Percentiles rank a stretch among this genome's conserved stretches.
Conservation (phyloP, 2,113 vertebrate species). For the Syngnathus typhle region DNA sequence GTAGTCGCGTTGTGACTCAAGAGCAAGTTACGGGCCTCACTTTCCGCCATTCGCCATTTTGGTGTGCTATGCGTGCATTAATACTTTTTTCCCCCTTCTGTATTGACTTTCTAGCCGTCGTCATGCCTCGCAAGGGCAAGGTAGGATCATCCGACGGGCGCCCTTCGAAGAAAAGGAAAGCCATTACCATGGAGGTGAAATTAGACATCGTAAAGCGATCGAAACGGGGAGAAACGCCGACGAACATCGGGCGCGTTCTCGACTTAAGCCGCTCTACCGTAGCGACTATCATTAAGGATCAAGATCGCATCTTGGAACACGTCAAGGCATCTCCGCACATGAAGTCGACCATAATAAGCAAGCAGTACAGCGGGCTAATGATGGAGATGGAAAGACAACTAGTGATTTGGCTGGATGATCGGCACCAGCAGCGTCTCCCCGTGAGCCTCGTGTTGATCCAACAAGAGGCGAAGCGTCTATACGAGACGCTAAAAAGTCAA, state of each 20-base stretch:
- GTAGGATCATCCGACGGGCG: neutral
- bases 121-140: neutral
- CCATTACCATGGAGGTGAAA: slow-evolving; percentile 3
- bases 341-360: slow-evolving; percentile 3
- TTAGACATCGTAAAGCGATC: slow-evolving; percentile 3
- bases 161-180: neutral
- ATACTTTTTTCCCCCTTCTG: neutral
- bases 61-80: neutral
- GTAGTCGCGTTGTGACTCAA: neutral
- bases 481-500: neutral
- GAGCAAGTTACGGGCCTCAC: neutral
- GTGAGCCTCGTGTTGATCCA: neutral
- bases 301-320: slow-evolving; percentile 1
- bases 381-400: slow-evolving; percentile 1
- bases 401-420: neutral
- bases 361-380: neutral
- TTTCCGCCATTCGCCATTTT: slow-evolving; percentile 2
- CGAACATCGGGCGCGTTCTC: neutral
- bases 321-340: neutral
- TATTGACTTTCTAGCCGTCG: neutral
- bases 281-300: neutral
- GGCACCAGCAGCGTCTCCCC: neutral
- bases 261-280: slow-evolving; percentile 3
- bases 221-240: neutral
- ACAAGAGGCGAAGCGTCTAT: neutral